phyloP scores from a whole-genome alignment of 2,888 invertebrate genomes.

The Argyresthia goedartella region DNA sequence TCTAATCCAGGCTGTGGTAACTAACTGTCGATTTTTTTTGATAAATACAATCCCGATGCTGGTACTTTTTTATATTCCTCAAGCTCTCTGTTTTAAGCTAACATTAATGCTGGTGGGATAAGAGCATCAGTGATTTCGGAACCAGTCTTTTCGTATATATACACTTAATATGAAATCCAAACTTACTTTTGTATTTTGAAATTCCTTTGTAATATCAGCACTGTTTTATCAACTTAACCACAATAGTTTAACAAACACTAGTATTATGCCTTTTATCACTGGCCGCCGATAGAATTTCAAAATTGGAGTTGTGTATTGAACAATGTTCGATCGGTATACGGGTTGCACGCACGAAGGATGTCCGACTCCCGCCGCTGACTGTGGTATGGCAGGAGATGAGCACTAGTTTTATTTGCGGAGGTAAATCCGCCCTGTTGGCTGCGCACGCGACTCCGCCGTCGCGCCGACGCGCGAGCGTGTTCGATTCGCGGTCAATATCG shows the following conservation, averaged over 20 bases:
- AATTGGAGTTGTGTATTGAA: not conserved
- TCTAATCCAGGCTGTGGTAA: too few species aligned
- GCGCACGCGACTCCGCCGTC: too few species aligned
- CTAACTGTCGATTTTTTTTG: too few species aligned
- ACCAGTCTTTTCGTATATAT: too few species aligned
- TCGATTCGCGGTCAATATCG: not conserved
- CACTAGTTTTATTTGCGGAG: slow-evolving; percentile 18
- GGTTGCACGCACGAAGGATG: slow-evolving; percentile 13
- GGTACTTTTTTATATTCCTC: too few species aligned
- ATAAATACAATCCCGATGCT: too few species aligned
- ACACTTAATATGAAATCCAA: not conserved
- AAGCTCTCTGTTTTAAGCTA: too few species aligned
- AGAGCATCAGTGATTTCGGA: too few species aligned
- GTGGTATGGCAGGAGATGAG: slow-evolving; percentile 13
- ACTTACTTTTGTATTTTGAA: not conserved
- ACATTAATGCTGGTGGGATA: too few species aligned
- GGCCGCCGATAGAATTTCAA: not conserved
- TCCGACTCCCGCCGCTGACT: slow-evolving; percentile 17
- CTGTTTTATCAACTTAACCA: not conserved
- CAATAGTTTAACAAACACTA: not conserved
- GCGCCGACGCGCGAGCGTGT: too few species aligned
- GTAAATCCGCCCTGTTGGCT: slow-evolving; percentile 4
- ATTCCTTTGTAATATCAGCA: not conserved
- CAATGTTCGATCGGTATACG: not conserved
- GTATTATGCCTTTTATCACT: not conserved